Base-by-base conservation (phyloP, 2,113 vertebrate species). In the Pandion haliaetus region DNA sequence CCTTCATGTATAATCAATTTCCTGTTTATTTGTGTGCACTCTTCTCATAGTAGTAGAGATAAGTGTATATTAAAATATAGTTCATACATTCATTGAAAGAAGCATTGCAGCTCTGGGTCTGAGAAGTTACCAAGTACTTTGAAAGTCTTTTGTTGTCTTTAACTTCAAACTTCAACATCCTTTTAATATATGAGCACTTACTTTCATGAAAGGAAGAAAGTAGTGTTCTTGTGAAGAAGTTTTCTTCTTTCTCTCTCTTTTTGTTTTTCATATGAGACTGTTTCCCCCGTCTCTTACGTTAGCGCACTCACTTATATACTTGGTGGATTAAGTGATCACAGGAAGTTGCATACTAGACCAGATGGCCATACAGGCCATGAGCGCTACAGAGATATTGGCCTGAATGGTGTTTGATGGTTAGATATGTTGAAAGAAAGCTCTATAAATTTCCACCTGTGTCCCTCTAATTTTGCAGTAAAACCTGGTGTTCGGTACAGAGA, bases 401-500 rank as follows among this genome's bases (percentile, higher is more conserved):
- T 50, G 36, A 25, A 44, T 36, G 50, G 12, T 59, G 24, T 87
- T 72, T 59, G 66, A 26, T 70, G 36, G 34, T 88, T 71, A 31
- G 20, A 20, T 83, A 14, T 8, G 24, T 66, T 65, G 82, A 73
- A 69, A 71, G 66, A 7, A 82, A 83, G 9, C 25, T 85, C 19
- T 90, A 3, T 70, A 17, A 36, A 59, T 66, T 65, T 82, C n/a
- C 34, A n/a, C 72, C 14, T 61, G 5, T 45, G 8, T 92, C 52
- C 80, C 13, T 55, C 58, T 78, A 65, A 67, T 81, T 95, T 96
- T 97, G 47, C 98, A 99, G 99, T 99, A 92, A 99, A 99, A 94
- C 99, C 99, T 78, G 99, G 99, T 36, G 98, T 99, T 70, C 99
- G 99, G 50, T 99, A 99, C 97, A 98, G 99, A 97, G 99, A 99